Percentiles rank a stretch among this genome's conserved stretches.
Evolutionary conservation across 2,888 invertebrate species (phyloP).

Genomic region (Quadroppia sp.): DNA sequence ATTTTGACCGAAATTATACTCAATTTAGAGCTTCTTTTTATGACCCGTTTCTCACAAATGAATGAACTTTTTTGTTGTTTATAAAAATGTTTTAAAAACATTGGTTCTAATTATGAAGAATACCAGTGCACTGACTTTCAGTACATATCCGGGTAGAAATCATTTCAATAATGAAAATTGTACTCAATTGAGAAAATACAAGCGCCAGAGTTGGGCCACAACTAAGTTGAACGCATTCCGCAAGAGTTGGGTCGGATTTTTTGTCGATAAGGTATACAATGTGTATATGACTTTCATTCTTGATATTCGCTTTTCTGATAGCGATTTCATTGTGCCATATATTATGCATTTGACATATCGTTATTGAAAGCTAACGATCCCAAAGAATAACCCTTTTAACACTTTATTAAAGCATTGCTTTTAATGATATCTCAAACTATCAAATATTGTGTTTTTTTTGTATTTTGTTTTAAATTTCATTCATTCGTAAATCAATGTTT

Average conservation of each 20-base stretch:
- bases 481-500: not conserved
- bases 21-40: slow-evolving; percentile 22
- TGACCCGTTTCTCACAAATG: not conserved
- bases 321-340: too few species aligned
- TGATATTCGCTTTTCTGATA: not conserved
- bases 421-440: not conserved
- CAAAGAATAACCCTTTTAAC: not conserved
- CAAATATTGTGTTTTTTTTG: not conserved
- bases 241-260: slow-evolving; percentile 29
- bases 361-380: not conserved
- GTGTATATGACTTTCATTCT: not conserved
- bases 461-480: not conserved
- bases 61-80: slow-evolving; percentile 21
- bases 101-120: slow-evolving; percentile 17
- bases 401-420: not conserved
- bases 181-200: not conserved
- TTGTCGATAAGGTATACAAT: slow-evolving; percentile 33
- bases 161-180: not conserved
- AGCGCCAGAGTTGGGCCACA: slow-evolving; percentile 32
- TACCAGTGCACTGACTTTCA: slow-evolving; percentile 3
- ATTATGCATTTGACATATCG: too few species aligned
- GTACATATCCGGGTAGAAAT: slow-evolving; percentile 32
- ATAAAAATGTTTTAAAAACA: not conserved
- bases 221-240: slow-evolving; percentile 30
- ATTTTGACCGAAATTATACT: slow-evolving; percentile 9